Evolutionary conservation across 2,888 invertebrate genomes (phyloP), one percentile per base, ranked within the genome.

Genomic region (Cheilosia scutellata): DNA sequence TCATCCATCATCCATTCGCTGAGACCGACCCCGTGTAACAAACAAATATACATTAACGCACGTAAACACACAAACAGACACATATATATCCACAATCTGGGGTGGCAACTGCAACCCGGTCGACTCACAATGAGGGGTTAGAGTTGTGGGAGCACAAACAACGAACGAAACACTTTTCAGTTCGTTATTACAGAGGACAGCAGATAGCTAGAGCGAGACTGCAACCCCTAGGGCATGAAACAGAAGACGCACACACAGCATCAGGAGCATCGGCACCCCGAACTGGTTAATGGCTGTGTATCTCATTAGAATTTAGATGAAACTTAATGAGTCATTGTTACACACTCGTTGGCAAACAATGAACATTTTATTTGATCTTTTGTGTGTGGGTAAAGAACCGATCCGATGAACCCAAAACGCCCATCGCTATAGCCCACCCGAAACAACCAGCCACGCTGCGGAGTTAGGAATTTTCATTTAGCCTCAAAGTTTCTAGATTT

Each of bases 261-360:
- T 58, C 76, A 68, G 65, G 70, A 68, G 80, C 82, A 82, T 51
- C 71, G 51, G 62, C 33, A 68, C 53, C 66, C 49, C 42, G 37
- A 86, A 82, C 71, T 71, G 82, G 82, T 86, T 86, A 86, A 82
- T 86, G 86, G 82, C 66, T 72, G 90, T 91, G 92, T 91, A 92
- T 92, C 91, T 92, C 91, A 91, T 91, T 91, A 91, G 91, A 91
- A 92, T 91, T 91, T 91, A 92, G 91, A 91, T 91, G 91, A 90
- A 90, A 89, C 91, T 91, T 91, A 91, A 92, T 91, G 92, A 92
- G 91, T 91, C 91, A 92, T 91, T 92, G 91, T 91, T 91, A 91
- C 90, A 90, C 89, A 90, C 89, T 68, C 66, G 65, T 82, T 57
- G 87, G 74, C 88, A 88, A 88, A 91, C 90, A 91, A 89, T 90